phyloP scores from a whole-genome alignment of 2,888 invertebrate genomes.

The Tricholauxania praeusta region DNA sequence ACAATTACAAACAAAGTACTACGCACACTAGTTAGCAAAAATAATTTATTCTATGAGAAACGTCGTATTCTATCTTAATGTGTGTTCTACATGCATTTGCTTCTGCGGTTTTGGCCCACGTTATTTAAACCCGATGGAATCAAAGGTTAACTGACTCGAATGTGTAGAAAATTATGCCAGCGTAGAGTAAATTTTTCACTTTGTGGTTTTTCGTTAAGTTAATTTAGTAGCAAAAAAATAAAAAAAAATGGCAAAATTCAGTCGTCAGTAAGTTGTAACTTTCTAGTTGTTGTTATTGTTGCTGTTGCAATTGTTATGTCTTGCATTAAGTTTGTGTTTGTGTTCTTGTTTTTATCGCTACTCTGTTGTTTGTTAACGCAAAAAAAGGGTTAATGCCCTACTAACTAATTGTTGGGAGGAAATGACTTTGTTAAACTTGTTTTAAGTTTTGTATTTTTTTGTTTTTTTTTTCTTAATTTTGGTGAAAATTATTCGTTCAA shows the following conservation, averaged over 20 bases:
- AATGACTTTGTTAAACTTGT: constrained; percentile 14
- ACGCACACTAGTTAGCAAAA: no score
- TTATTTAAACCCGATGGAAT: constrained; percentile 12
- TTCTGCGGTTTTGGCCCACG: constrained; percentile 8
- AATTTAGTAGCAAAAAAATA: background rate
- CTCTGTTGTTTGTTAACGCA: background rate
- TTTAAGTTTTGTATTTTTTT: background rate
- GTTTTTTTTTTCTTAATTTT: background rate
- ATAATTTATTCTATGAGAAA: no score
- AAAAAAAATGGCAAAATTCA: no score
- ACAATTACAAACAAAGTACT: no score
- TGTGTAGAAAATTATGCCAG: background rate
- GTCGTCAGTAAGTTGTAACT: constrained; percentile 3
- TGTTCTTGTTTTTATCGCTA: background rate
- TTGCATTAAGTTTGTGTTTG: background rate
- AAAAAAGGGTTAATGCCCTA: constrained; percentile 20
- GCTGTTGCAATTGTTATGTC: background rate
- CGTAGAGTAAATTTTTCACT: no score
- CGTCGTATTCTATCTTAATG: no score
- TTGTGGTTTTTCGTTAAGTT: constrained; percentile 23
- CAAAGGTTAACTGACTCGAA: constrained; percentile 18
- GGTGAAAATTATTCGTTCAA: background rate
- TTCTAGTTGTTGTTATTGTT: background rate
- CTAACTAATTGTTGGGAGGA: constrained; percentile 14
- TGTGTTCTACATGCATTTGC: background rate